Conservation (phyloP, 2,113 vertebrate species). For the Erythrolamprus reginae region DNA sequence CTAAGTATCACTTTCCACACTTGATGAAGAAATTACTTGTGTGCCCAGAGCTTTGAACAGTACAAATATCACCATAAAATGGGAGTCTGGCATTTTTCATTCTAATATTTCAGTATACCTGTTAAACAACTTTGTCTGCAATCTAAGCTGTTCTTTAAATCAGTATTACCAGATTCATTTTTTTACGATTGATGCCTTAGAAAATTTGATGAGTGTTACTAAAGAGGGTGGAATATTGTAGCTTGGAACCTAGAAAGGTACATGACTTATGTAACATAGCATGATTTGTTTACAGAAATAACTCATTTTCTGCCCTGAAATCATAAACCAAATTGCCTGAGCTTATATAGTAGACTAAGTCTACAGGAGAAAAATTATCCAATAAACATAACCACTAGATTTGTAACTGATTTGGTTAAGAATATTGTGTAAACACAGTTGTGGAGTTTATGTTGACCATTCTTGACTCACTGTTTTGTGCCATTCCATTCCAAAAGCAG, state of each 20-base stretch:
- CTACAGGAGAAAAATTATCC: neutral
- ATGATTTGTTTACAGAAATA: neutral
- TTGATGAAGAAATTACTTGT: neutral
- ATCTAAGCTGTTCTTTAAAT: neutral
- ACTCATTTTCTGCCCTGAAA: neutral
- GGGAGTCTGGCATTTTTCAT: neutral
- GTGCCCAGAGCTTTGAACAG: neutral
- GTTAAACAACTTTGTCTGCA: neutral
- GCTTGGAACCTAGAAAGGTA: neutral
- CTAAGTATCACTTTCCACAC: neutral
- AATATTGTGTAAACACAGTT: neutral
- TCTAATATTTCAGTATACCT: neutral
- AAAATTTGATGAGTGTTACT: neutral
- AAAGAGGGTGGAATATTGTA: neutral
- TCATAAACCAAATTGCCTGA: neutral
- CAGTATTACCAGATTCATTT: neutral
- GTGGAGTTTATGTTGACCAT: neutral
- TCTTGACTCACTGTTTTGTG: neutral
- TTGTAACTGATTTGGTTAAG: neutral
- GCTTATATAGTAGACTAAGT: neutral
- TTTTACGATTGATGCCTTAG: neutral
- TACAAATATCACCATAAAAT: neutral
- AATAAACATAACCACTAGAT: neutral
- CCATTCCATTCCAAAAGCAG: neutral
- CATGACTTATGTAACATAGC: neutral